Conservation (phyloP, 2,113 vertebrate genomes). For the Dolichallabes microphthalmus region DNA sequence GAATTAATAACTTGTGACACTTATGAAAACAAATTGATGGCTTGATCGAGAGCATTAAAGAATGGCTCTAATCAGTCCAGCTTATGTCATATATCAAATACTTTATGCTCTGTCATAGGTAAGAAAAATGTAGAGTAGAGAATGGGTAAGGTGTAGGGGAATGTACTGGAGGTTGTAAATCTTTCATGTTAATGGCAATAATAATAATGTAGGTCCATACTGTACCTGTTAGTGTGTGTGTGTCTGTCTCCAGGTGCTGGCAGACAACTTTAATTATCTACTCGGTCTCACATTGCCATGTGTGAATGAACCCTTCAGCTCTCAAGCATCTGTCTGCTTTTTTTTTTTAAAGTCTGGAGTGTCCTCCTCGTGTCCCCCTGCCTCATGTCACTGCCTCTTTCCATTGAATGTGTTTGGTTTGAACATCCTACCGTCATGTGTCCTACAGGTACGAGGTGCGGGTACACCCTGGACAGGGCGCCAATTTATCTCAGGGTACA, state of each 20-base stretch:
- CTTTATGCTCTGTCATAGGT: not conserved
- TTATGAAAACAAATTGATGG: not conserved
- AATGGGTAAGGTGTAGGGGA: slow-evolving; percentile 16
- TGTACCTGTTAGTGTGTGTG: not conserved
- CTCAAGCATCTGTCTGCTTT: slow-evolving; percentile 28
- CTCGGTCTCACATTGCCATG: slow-evolving; percentile 27
- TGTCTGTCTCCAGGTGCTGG: slow-evolving; percentile 31
- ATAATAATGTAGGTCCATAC: slow-evolving; percentile 15
- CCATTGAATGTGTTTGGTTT: slow-evolving; percentile 45
- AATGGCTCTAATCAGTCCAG: not conserved
- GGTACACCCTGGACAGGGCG: too few relatives aligned
- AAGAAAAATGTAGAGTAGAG: not conserved
- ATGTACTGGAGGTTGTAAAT: slow-evolving; percentile 8
- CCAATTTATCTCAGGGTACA: too few relatives aligned
- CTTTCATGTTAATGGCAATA: not conserved
- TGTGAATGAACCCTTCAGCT: slow-evolving; percentile 20
- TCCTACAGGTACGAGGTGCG: too few relatives aligned
- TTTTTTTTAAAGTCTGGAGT: not conserved
- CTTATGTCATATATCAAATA: not conserved
- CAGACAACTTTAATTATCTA: slow-evolving; percentile 40
- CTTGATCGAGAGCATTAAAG: not conserved
- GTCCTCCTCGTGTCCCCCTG: not conserved
- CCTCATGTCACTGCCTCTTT: not conserved
- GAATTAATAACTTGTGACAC: not conserved
- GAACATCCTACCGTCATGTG: too few relatives aligned